These are phyloP conservation scores for Agriopis leucophaearia DNA, from an alignment of 2,888 invertebrate species.

Conservation along the genomic window DNA sequence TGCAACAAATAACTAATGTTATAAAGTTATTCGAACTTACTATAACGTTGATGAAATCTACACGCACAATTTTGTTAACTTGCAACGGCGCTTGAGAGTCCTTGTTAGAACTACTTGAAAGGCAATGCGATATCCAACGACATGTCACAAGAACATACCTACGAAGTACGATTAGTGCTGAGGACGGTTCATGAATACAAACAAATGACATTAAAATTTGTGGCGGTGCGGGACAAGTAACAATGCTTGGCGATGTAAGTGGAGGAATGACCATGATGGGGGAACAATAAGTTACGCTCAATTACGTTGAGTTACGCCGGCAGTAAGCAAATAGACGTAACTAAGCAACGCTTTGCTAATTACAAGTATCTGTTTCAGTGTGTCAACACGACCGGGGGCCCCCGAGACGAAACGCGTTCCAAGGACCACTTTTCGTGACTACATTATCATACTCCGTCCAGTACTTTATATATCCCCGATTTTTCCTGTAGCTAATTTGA, in stretches of 20 bases:
- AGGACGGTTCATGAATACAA: conserved; percentile 76
- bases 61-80: conserved; percentile 15
- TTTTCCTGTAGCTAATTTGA: conserved; percentile 9
- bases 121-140: conserved; percentile 66
- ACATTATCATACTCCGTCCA: neutral
- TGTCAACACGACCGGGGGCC: conserved; percentile 17
- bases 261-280: conserved; percentile 68
- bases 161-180: conserved; percentile 61
- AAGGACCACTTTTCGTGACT: conserved; percentile 14
- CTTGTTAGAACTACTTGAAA: conserved; percentile 67
- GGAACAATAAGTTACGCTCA: conserved; percentile 33
- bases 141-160: conserved; percentile 69
- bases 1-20: too few species aligned
- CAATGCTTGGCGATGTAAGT: conserved; percentile 51
- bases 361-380: conserved; percentile 24
- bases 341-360: conserved; percentile 25
- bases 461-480: neutral
- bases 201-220: conserved; percentile 76
- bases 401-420: conserved; percentile 11
- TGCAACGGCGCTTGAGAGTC: conserved; percentile 53
- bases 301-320: conserved; percentile 17
- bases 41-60: conserved; percentile 7
- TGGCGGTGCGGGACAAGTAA: conserved; percentile 58
- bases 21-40: neutral
- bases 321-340: conserved; percentile 22